Evolutionary conservation across 2,113 vertebrate species (phyloP), one percentile per base, ranked within the genome.

Genomic region (Calcarius ornatus): DNA sequence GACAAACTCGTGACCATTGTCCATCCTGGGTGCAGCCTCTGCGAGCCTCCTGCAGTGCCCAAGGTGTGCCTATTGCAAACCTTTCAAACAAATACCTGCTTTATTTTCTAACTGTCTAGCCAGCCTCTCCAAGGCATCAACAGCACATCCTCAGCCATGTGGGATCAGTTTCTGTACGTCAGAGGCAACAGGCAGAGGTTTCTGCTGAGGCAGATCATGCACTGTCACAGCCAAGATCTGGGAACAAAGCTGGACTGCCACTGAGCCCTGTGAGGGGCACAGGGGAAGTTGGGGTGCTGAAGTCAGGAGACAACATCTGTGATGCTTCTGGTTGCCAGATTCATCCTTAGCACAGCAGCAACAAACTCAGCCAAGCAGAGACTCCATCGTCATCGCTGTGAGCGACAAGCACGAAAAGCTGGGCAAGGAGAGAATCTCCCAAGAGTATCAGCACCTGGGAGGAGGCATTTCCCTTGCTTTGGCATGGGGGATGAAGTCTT

Each of bases 251-350:
- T 0, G 37, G 50, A 76, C 48, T 65, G 81, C 22, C 85, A 69
- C 70, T 65, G 85, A 51, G 82, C 79, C 31, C 53, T 1, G 70
- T 0, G 0, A 94, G 85, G 43, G 81, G 92, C 65, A 87, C 2
- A 3, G 7, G 35, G 60, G 45, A 56, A 71, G 31, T 2, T 2
- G 9, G 81, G 75, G 73, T 69, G 66, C 71, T 94, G 31, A 25
- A 75, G 84, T 42, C 87, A 71, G 66, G 71, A 95, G 13, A 53
- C 60, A 70, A 86, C 88, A 82, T 81, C 86, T 90, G 88, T 1
- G 21, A 73, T 40, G 54, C 66, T 88, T 82, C 90, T 82, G 79
- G 45, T 43, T 88, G 92, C 88, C 94, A 96, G 79, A 94, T 45
- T 72, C 9, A 38, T 38, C 63, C 61, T 47, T 37, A 88, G 50